phyloP scores from a whole-genome alignment of 2,888 invertebrate species.

The Gonocerus acuteangulatus region DNA sequence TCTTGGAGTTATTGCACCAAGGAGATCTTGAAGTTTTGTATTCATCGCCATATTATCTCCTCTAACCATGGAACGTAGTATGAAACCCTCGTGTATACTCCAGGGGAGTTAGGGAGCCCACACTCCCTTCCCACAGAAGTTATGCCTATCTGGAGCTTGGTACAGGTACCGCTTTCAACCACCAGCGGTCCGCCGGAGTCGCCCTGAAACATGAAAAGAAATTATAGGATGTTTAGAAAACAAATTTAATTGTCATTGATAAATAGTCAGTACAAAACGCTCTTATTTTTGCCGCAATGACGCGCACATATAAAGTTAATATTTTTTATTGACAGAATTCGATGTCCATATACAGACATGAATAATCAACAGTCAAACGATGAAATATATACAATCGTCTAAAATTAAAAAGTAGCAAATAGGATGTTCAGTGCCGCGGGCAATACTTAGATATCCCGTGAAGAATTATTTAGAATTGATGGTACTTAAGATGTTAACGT shows the following conservation, averaged over 20 bases:
- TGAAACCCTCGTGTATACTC: constrained; percentile 53
- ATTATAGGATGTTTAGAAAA: not conserved
- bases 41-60: constrained; percentile 28
- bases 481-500: no score
- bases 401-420: no score
- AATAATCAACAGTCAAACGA: no score
- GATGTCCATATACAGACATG: no score
- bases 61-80: constrained; percentile 43
- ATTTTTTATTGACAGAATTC: no score
- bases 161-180: constrained; percentile 44
- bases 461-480: no score
- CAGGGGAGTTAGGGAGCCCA: constrained; percentile 48
- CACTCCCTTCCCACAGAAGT: constrained; percentile 48
- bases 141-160: constrained; percentile 49
- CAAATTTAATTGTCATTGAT: not conserved
- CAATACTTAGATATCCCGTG: no score
- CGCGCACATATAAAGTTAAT: no score
- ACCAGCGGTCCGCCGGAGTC: constrained; percentile 66
- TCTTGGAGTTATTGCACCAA: no score
- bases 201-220: constrained; percentile 48
- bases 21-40: no score
- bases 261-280: not conserved
- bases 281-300: not conserved
- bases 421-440: no score
- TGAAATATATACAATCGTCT: no score